A percentile compares a stretch with the other conserved stretches of the same genome.
Conservation (phyloP, 2,113 vertebrate species). For the Anseranas semipalmata region DNA sequence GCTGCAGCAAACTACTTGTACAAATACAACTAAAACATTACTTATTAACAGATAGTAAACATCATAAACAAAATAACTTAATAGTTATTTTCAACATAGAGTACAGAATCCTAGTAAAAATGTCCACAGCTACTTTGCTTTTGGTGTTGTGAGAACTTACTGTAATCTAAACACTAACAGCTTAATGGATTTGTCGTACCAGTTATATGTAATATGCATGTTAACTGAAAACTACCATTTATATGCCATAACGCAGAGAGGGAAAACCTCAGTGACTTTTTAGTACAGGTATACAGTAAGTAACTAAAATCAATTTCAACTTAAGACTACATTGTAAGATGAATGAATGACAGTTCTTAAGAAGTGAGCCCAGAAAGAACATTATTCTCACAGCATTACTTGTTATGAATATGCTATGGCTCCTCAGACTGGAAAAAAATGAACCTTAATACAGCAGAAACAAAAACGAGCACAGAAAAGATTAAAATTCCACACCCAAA, state of each 20-base stretch:
- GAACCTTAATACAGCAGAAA: background rate
- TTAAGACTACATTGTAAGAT: background rate
- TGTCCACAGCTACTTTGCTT: background rate
- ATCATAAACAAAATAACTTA: background rate
- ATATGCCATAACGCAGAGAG: background rate
- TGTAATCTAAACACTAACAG: background rate
- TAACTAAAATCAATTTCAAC: constrained; percentile 36
- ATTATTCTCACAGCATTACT: constrained; percentile 5
- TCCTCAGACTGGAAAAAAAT: background rate
- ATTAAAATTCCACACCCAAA: background rate
- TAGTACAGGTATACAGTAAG: background rate
- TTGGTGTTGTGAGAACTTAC: background rate
- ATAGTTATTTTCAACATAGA: background rate
- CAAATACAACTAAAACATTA: background rate
- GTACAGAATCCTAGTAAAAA: background rate
- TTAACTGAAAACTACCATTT: too few relatives aligned
- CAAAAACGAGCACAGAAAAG: constrained; percentile 12
- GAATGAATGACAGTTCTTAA: background rate
- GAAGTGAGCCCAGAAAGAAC: constrained; percentile 19
- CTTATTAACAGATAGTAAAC: background rate
- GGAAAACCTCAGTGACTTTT: background rate
- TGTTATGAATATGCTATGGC: background rate
- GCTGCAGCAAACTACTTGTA: background rate
- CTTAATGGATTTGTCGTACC: background rate
- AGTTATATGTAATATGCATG: background rate